Base-by-base conservation (phyloP, 2,888 invertebrate genomes). In the Lacanobia oleracea region DNA sequence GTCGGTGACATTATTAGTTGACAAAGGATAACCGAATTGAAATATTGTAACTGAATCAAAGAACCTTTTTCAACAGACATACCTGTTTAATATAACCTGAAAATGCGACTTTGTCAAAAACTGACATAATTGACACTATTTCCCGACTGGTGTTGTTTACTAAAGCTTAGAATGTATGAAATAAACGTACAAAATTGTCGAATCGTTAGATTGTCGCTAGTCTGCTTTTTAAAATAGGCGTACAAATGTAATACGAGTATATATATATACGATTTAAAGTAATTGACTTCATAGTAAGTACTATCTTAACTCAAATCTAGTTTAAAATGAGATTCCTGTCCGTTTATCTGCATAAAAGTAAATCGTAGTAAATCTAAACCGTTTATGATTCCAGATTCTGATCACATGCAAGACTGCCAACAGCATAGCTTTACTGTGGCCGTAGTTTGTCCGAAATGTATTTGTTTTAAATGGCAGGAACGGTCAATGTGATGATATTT, bases 271-370 rank as follows among this genome's bases (percentile, higher is more conserved):
- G 14, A 27, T 21, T 16, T 14, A 14, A 45, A 33, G 33, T 6
- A 33, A n/a, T 45, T n/a, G 4, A 37, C 1, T 16, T n/a, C 40
- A 16, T 40, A 6, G 14, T 43, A 43, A 48, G 18, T 5, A 3
- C 2, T 40, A 72, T 71, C 18, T 18, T 48, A 48, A 21, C 6
- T 72, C 3, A 48, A 75, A 48, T 27, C 21, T 75, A 6, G 21
- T 72, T 75, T 40, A 67, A 48, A 67, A 56, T 40, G 8, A 40
- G 18, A 18, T 54, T 40, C 27, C 21, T 27, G 16, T 9, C 51
- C 10, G 21, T 40, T 18, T 12, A 10, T 48, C 12, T n/a, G 16
- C 14, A 43, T 51, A 43, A 71, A 51, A 48, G 12, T 16, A 43
- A 6, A 12, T 14, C 9, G 62, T 14, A 27, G 67, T 21, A 37